Percentiles rank a stretch among this genome's conserved stretches.
These are phyloP conservation scores for Actinostola sp. DNA, from an alignment of 92 coral and sea anemone genomes.

Conservation along the genomic window DNA sequence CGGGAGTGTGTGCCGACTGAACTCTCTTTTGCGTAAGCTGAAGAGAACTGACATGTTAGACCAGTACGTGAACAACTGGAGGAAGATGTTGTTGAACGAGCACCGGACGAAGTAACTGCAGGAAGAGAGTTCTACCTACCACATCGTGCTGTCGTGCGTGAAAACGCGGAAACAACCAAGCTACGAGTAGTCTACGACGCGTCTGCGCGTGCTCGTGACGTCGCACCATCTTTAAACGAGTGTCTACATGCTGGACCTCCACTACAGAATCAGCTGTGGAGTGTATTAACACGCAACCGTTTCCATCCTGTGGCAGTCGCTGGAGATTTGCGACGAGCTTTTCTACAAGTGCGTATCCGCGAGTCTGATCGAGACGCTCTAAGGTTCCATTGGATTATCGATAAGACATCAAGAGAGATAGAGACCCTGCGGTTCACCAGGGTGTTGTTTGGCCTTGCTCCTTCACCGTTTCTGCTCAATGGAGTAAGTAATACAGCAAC, in stretches of 20 bases:
- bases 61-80: conserved; percentile 46
- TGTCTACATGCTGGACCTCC: conserved; percentile 24
- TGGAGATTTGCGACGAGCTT: conserved; percentile 21
- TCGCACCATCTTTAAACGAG: conserved; percentile 28
- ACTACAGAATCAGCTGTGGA: conserved; percentile 26
- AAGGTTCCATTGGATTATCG: conserved; percentile 2
- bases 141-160: conserved; percentile 23
- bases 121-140: conserved; percentile 28
- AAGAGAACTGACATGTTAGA: too few relatives aligned
- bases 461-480: conserved; percentile 2
- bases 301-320: conserved; percentile 31
- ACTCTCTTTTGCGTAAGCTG: conserved; percentile 28
- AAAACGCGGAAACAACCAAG: not conserved
- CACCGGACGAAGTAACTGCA: conserved; percentile 16
- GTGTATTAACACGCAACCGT: conserved; percentile 18
- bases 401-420: not conserved
- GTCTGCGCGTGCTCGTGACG: conserved; percentile 19
- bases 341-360: conserved; percentile 13
- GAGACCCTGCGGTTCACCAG: conserved; percentile 1
- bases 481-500: not conserved
- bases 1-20: conserved; percentile 45
- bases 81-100: conserved; percentile 22
- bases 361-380: conserved; percentile 19
- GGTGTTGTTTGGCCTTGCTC: too few relatives aligned
- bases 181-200: conserved; percentile 35